Conservation (phyloP, 2,113 vertebrate genomes). For the Heterochromis multidens region DNA sequence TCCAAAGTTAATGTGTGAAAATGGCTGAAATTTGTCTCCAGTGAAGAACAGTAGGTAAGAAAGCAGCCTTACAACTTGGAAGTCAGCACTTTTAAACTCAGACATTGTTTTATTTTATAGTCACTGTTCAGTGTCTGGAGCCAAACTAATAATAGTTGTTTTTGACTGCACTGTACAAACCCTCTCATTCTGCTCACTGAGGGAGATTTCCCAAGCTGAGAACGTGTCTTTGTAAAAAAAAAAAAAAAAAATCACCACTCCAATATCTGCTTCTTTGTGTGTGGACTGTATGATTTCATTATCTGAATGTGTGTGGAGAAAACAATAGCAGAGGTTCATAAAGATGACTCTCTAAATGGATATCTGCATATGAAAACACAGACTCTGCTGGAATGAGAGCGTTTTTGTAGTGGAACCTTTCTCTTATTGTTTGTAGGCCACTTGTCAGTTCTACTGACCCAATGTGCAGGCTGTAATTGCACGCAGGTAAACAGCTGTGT, state of each 20-base stretch:
- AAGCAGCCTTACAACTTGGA: background rate
- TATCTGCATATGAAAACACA: background rate
- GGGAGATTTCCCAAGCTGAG: background rate
- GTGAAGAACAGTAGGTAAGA: background rate
- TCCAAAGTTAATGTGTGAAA: background rate
- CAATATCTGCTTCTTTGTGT: background rate
- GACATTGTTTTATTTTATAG: background rate
- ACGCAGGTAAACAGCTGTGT: background rate
- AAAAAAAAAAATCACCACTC: background rate
- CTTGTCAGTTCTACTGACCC: background rate
- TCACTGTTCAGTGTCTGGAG: background rate
- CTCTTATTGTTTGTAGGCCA: background rate
- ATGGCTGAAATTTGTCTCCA: background rate
- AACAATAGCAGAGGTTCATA: background rate
- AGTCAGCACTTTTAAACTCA: background rate
- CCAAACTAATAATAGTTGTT: background rate
- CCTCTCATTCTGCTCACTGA: background rate
- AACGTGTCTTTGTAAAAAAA: background rate
- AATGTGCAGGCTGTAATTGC: background rate
- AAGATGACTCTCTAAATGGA: background rate
- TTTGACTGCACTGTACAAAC: background rate
- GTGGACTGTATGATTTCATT: background rate
- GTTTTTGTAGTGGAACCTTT: background rate
- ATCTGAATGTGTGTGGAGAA: background rate
- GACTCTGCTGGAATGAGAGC: background rate